These are phyloP conservation scores for Gasteruption jaculator DNA, from an alignment of 2,888 invertebrate genomes.

Conservation along the genomic window DNA sequence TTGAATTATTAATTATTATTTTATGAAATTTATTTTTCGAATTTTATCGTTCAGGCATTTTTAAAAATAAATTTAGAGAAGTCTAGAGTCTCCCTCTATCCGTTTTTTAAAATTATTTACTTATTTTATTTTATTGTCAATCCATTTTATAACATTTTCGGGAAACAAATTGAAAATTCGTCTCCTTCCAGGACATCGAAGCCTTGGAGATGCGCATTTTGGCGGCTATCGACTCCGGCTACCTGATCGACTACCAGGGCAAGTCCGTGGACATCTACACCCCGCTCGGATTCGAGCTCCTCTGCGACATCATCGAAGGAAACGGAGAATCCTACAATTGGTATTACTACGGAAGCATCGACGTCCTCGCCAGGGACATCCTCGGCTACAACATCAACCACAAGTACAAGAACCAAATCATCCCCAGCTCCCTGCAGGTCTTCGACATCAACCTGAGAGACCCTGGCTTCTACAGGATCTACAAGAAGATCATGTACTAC, in stretches of 20 bases:
- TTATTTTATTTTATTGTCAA: too few relatives aligned
- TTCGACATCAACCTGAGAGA: conserved; percentile 66
- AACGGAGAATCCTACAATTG: conserved; percentile 52
- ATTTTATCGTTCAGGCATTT: too few relatives aligned
- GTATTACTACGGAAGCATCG: conserved; percentile 58
- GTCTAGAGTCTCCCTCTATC: too few relatives aligned
- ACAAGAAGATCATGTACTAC: conserved; percentile 62
- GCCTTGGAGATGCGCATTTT: conserved; percentile 37
- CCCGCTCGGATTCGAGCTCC: conserved; percentile 54
- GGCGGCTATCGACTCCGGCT: conserved; percentile 43
- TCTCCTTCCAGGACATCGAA: conserved; percentile 31
- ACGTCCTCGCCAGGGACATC: conserved; percentile 56
- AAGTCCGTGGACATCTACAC: conserved; percentile 42
- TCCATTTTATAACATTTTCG: too few relatives aligned
- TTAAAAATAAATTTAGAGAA: not conserved
- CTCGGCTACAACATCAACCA: conserved; percentile 49
- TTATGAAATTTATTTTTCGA: too few relatives aligned
- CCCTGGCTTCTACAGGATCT: conserved; percentile 67
- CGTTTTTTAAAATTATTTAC: too few relatives aligned
- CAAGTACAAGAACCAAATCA: conserved; percentile 48
- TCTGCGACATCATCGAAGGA: conserved; percentile 58
- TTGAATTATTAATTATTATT: too few relatives aligned
- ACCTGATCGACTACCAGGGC: conserved; percentile 32
- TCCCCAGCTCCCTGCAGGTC: conserved; percentile 63
- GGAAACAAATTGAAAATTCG: not conserved